Evolutionary conservation across 2,888 invertebrate genomes (phyloP), one percentile per base, ranked within the genome.

Genomic region (Papilio demoleus): DNA sequence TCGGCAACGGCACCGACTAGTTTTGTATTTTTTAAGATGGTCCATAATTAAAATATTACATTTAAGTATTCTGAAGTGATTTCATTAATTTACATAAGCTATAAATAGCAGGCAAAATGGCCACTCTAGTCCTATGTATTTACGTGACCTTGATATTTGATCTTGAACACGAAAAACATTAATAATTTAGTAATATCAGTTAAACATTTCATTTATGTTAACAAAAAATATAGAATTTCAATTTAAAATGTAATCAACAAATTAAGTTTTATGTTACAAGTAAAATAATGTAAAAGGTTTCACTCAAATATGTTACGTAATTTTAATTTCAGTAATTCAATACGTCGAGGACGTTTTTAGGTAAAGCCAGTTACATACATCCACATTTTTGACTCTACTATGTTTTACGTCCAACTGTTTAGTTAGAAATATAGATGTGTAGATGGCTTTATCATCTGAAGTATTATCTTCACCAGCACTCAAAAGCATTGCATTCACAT

Each of bases 401-500:
- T 9, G 4, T 38, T 12, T 3, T 14, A 38, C 14, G 11, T 14
- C n/a, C 31, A 31, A 31, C 6, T 38, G 38, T 38, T 12, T 4
- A 38, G 12, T 38, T 38, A 14, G 4, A 38, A 38, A 1, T 38
- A 14, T 14, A 38, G 12, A 14, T 38, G 38, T 38, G 14, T 38
- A 38, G 12, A 11, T 1, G 14, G 38, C 38, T 11, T 31, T 31
- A 31, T 31, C 4, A 31, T 31, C 31, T 31, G 31, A 31, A 31
- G n/a, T 31, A 31, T 3, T 31, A 31, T 31, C 3, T 31, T 4
- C 31, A 31, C 27, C 27, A 50, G 50, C 50, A 50, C 50, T 50
- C 53, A 53, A 31, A 27, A 53, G 27, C 27, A 53, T 31, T 56
- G 31, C 53, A 56, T 50, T 50, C 14, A 0, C n/a, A 50, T 8